These are phyloP conservation scores for Vulpes ferrilata DNA, from an alignment of 2,113 vertebrate genomes.

Conservation along the genomic window DNA sequence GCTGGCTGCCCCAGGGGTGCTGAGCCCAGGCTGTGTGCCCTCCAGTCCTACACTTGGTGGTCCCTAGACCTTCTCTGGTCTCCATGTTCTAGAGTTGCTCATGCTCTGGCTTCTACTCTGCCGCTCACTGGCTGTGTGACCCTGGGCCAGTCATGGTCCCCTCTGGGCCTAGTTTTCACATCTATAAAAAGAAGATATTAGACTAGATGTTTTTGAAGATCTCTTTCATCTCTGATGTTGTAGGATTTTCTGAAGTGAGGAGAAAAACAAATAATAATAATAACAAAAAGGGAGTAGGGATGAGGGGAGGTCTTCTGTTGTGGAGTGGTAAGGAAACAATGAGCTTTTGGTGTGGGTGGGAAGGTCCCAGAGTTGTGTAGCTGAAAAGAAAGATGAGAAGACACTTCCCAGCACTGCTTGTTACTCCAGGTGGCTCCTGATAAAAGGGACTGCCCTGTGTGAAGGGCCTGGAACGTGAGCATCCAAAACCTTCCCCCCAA, in stretches of 20 bases:
- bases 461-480: neutral
- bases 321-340: neutral
- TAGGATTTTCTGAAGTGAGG: constrained; percentile 29
- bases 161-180: neutral
- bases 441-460: rapidly evolving
- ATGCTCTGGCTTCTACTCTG: neutral
- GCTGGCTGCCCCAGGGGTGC: neutral
- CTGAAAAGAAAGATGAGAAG: neutral
- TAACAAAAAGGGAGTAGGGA: neutral
- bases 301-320: neutral
- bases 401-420: neutral
- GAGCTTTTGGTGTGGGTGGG: neutral
- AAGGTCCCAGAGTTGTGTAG: too few relatives aligned
- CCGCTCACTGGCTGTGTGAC: neutral
- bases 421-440: neutral
- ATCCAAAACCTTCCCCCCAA: neutral
- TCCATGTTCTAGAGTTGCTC: neutral
- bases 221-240: neutral
- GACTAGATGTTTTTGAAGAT: neutral
- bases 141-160: neutral
- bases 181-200: neutral
- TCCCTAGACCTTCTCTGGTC: neutral
- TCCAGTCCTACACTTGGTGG: neutral
- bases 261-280: neutral
- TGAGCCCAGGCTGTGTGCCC: neutral